A percentile compares a stretch with the other conserved stretches of the same genome.
Evolutionary conservation across 2,797 vertebrate species (phyloP).

Genomic region (Odontamblyopus lacepedii): DNA sequence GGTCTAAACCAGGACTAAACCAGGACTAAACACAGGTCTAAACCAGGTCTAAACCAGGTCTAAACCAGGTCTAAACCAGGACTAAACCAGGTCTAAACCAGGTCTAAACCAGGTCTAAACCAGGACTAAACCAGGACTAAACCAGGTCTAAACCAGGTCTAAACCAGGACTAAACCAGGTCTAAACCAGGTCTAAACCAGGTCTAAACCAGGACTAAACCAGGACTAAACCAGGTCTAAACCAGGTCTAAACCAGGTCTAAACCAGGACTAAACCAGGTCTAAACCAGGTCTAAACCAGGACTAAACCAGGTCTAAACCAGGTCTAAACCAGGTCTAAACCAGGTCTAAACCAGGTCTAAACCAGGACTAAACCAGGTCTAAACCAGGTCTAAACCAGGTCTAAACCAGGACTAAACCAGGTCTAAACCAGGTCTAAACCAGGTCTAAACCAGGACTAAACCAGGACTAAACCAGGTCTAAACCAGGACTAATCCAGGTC

Average conservation of each 20-base stretch:
- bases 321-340: neutral
- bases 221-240: neutral
- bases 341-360: neutral
- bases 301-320: too few species aligned
- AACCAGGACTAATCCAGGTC: neutral
- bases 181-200: neutral
- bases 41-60: too few species aligned
- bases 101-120: too few species aligned
- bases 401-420: too few species aligned
- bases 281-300: neutral
- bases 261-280: neutral
- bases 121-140: neutral
- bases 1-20: too few species aligned
- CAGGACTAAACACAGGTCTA: too few species aligned
- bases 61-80: too few species aligned
- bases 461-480: neutral
- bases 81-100: too few species aligned
- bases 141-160: neutral
- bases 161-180: conserved; percentile 5
- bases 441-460: neutral
- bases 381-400: neutral
- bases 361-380: neutral
- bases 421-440: too few species aligned
- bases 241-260: neutral
- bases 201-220: neutral